Evolutionary conservation across 1,140 invertebrate species (phyloP).

Genomic region (Matsumurasca onukii): DNA sequence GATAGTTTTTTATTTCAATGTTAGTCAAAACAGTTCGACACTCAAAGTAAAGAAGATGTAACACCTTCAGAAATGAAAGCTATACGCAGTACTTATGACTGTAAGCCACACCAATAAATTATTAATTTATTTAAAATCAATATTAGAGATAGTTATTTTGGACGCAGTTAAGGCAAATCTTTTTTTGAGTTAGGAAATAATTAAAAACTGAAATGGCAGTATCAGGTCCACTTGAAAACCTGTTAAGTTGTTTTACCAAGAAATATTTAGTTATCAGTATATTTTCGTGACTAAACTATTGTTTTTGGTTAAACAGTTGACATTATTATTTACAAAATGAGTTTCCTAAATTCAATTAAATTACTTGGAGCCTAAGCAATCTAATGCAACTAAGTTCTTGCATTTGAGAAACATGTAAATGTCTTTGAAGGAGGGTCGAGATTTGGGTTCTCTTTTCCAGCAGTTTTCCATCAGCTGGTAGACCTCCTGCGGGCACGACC

Average conservation of each 20-base stretch:
- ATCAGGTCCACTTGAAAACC: not conserved
- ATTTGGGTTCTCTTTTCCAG: conserved; percentile 67
- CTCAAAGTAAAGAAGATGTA: too few species aligned
- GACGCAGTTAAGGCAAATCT: not conserved
- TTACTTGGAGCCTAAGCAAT: conserved; percentile 12
- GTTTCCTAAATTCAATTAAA: not conserved
- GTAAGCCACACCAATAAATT: too few species aligned
- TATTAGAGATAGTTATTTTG: too few species aligned
- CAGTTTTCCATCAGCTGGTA: conserved; percentile 79
- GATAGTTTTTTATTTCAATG: too few species aligned
- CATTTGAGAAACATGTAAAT: conserved; percentile 71
- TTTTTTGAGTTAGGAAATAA: not conserved
- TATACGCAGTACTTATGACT: too few species aligned
- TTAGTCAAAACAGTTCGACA: too few species aligned
- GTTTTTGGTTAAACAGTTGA: not conserved
- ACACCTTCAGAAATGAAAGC: too few species aligned
- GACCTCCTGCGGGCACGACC: conserved; percentile 71
- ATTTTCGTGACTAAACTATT: not conserved
- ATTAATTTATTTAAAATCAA: too few species aligned
- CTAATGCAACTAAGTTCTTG: conserved; percentile 16
- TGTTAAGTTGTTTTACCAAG: not conserved
- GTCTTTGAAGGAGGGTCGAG: conserved; percentile 72
- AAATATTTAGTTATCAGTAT: not conserved
- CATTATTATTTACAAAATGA: not conserved
- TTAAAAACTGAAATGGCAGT: not conserved